Base-by-base conservation (phyloP, 1,140 invertebrate species). In the Drosophila nasuta region DNA sequence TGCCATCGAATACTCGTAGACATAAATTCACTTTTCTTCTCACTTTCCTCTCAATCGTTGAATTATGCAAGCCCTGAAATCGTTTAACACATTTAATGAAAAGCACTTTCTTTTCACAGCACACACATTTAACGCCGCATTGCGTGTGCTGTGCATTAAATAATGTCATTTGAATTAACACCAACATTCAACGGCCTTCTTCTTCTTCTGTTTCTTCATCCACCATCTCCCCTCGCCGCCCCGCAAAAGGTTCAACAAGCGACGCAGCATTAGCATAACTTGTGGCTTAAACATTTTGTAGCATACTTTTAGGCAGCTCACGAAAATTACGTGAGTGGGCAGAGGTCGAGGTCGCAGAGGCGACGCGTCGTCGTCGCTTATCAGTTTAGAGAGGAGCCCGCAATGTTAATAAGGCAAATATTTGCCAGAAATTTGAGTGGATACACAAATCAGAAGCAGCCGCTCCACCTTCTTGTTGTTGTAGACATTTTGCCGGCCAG, bases 141-240 rank as follows among this genome's bases (percentile, higher is more conserved):
- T 81, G 74, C 79, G 82, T 88, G 83, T 83, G 74, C 85, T 75
- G 66, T 79, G 83, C 83, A 89, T 88, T 88, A 88, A 88, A 88
- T 88, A 88, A 88, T 88, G 85, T 83, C 80, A 75, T 88, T 88
- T 64, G 83, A 83, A 83, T 88, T 88, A 88, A 89, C 83, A 89
- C 83, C 77, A 72, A 60, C 66, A 56, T 52, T 49, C 38, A 75
- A 41, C 30, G 41, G 20, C 17, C 48, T 35, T 30, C 33, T 33
- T 5, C 20, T 25, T 25, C 20, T 25, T 25, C 20, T 25, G 4
- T 3, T 25, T 25, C 20, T 25, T 0, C 20, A 25, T 25, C 13
- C 17, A 5, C 35, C 3, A 10, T 10, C 8, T 1, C 49, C 49
- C 15, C n/a, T 5, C 59, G 11, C 43, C 20, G 5, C 10, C 64